phyloP scores from a whole-genome alignment of 2,113 vertebrate species.

The Geothlypis trichas region DNA sequence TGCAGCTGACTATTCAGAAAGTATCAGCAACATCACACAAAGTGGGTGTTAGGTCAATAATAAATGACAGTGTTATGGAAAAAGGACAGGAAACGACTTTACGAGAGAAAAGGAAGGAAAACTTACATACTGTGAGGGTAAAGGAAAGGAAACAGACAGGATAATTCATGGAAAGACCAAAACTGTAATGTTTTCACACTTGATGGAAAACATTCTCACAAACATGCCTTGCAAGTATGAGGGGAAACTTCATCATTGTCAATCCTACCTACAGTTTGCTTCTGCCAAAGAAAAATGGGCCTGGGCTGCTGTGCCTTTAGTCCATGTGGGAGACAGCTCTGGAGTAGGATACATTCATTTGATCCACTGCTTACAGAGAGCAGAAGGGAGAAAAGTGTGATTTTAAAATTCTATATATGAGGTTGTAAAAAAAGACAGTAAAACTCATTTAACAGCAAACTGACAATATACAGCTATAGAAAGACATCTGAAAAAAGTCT shows the following conservation, averaged over 20 bases:
- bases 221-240: neutral
- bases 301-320: neutral
- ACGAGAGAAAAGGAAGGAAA: constrained; percentile 2
- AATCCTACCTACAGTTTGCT: neutral
- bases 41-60: neutral
- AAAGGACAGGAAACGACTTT: constrained; percentile 1
- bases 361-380: neutral
- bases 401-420: neutral
- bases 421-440: neutral
- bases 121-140: neutral
- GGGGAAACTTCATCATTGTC: neutral
- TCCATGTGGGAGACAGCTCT: neutral
- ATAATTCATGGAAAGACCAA: constrained; percentile 19
- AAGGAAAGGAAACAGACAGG: constrained; percentile 14
- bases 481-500: neutral
- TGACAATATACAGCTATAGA: neutral
- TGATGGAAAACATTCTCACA: neutral
- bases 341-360: neutral
- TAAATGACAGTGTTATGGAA: neutral
- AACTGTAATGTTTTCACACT: neutral
- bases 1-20: constrained; percentile 11
- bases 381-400: neutral
- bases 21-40: neutral
- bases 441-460: neutral
- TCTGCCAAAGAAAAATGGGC: neutral